Evolutionary conservation across 1,140 invertebrate species (phyloP), one percentile per base, ranked within the genome.

Genomic region (Macrostomum lignano): DNA sequence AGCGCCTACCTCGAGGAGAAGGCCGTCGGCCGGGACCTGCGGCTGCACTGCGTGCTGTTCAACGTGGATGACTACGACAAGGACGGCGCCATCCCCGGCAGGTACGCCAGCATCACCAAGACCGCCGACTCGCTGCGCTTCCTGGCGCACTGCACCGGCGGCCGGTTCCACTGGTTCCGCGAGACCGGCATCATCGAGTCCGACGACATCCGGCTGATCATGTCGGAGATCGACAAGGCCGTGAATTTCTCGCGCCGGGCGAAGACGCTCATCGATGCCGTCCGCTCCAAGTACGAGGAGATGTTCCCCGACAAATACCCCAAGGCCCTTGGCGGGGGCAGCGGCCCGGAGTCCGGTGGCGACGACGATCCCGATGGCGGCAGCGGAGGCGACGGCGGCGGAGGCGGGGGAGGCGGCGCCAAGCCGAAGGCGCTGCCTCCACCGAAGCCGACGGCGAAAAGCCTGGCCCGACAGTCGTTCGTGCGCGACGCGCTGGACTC

Each of bases 161-260:
- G 55, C 7, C 39, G 54, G 21, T 58, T 58, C 36, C 51, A 55
- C 39, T 58, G 55, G 55, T 55, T 58, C 33, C 46, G 54, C 40
- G 55, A 58, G 40, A 55, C 52, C 38, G 55, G 55, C 33, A 52
- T 58, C 24, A 47, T 51, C 25, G n/a, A n/a, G n/a, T n/a, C n/a
- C n/a, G n/a, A n/a, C n/a, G n/a, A n/a, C n/a, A n/a, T n/a, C n/a
- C n/a, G n/a, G n/a, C 29, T 41, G 25, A 42, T 58, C 7, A 47
- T 47, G 31, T 40, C 43, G 20, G 55, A 58, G 34, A 51, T 58
- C 14, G 52, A 58, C 22, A 54, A 51, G 38, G 49, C 52, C 17
- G 34, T 55, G 21, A 51, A 53, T 36, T 57, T 52, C 39, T 58
- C 55, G 10, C 43, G 47, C 19, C 55, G 55, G 41, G 49, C 47